Evolutionary conservation across 2,797 vertebrate genomes (phyloP).

Genomic region (Pelodytes ibericus): DNA sequence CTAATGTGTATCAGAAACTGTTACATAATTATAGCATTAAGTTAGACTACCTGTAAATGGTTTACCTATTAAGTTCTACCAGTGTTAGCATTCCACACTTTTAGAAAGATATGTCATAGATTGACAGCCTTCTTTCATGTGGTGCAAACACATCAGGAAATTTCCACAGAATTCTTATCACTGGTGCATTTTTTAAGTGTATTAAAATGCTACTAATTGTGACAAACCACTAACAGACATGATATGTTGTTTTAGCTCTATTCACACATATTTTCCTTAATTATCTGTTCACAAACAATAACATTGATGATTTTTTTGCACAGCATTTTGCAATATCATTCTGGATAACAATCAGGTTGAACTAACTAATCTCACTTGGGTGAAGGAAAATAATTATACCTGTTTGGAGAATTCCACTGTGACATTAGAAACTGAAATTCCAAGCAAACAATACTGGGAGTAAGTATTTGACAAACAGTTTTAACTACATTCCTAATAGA

Average conservation of each 20-base stretch:
- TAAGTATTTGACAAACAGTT: constrained; percentile 78
- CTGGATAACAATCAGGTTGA: neutral
- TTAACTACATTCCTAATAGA: too few relatives aligned
- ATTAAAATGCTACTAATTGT: neutral
- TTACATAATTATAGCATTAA: neutral
- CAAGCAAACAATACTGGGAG: constrained; percentile 95
- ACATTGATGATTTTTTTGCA: constrained; percentile 5
- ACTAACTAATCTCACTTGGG: constrained; percentile 72
- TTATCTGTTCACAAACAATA: constrained; percentile 3
- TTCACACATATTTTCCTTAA: neutral
- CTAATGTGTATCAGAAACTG: neutral
- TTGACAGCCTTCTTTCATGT: neutral
- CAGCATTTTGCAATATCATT: constrained; percentile 74
- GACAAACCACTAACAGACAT: neutral
- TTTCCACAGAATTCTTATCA: too few relatives aligned
- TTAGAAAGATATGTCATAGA: neutral
- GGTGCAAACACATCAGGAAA: neutral
- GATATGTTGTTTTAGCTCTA: neutral
- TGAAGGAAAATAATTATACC: constrained; percentile 67
- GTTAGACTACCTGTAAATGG: neutral
- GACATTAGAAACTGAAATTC: constrained; percentile 72
- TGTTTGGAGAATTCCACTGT: constrained; percentile 67
- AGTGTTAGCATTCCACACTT: constrained; percentile 2
- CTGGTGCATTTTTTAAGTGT: neutral
- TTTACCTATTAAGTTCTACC: constrained; percentile 2